Evolutionary conservation across 2,797 vertebrate species (phyloP).

Genomic region (Tachyglossus aculeatus): DNA sequence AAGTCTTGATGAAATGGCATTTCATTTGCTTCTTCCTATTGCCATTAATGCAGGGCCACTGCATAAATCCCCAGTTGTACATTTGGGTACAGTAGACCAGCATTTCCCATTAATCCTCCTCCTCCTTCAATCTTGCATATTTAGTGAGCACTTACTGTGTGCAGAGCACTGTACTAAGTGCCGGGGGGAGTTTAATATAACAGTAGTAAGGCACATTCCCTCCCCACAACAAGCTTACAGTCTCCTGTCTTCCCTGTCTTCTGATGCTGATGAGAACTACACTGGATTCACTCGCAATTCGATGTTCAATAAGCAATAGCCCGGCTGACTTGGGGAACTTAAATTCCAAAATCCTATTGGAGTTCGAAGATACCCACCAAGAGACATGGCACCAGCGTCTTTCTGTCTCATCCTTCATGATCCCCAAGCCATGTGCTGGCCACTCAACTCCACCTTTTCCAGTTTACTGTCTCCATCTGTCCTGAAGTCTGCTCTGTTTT

Average conservation of each 20-base stretch:
- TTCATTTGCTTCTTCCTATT: slow-evolving; percentile 43
- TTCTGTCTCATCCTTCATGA: neutral
- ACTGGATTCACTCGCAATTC: neutral
- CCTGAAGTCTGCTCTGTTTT: neutral
- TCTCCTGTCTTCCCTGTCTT: neutral
- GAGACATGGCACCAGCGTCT: neutral
- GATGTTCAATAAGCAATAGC: no score
- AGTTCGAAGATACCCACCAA: neutral
- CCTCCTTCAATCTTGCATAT: no score
- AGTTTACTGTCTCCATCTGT: neutral
- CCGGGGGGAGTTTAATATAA: no score
- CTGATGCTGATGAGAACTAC: neutral
- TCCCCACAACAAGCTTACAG: no score
- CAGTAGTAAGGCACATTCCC: no score
- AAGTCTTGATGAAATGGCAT: slow-evolving; percentile 35
- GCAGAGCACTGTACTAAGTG: no score
- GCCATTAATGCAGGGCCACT: slow-evolving; percentile 37
- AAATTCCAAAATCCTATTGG: neutral
- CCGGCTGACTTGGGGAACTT: neutral
- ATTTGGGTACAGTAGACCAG: neutral
- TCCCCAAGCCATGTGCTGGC: slow-evolving; percentile 17
- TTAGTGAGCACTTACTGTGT: no score
- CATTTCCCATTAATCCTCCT: slow-evolving; percentile 26
- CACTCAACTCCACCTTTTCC: neutral
- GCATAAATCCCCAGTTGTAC: slow-evolving; percentile 29